These are phyloP conservation scores for Taxidea taxus DNA, from an alignment of 2,113 vertebrate genomes.

Conservation along the genomic window DNA sequence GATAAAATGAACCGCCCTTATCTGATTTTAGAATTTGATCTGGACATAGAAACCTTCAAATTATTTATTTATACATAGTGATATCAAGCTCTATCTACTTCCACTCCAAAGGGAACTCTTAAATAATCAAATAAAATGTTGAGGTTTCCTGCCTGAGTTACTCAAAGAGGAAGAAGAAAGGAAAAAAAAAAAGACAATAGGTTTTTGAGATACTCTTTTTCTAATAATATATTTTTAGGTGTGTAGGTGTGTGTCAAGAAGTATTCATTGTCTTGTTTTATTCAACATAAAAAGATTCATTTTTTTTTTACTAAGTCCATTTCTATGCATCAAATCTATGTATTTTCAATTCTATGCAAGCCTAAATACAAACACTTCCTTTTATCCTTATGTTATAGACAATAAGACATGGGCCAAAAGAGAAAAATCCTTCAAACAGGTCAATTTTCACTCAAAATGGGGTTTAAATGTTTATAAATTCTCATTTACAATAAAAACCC, in stretches of 20 bases:
- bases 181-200: background rate
- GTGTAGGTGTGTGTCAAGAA: background rate
- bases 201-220: conserved; percentile 39
- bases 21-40: conserved; percentile 66
- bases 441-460: background rate
- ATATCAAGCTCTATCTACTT: conserved; percentile 56
- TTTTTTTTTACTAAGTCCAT: background rate
- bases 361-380: background rate
- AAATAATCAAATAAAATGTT: conserved; percentile 71
- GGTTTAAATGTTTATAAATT: background rate
- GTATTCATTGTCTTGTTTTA: background rate
- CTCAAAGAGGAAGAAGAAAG: background rate
- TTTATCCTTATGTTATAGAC: conserved; percentile 16
- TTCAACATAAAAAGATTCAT: background rate
- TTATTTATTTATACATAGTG: conserved; percentile 62
- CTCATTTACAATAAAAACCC: background rate
- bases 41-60: conserved; percentile 57
- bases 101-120: conserved; percentile 66
- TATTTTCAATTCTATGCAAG: background rate
- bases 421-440: background rate
- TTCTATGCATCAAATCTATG: background rate
- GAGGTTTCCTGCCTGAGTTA: conserved; percentile 38
- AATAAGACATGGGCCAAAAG: conserved; percentile 16
- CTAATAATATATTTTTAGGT: background rate
- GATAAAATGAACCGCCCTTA: conserved; percentile 59